A percentile compares a stretch with the other conserved stretches of the same genome.
These are phyloP conservation scores for Rhyacichthys aspro DNA, from an alignment of 2,797 vertebrate genomes.

Conservation along the genomic window DNA sequence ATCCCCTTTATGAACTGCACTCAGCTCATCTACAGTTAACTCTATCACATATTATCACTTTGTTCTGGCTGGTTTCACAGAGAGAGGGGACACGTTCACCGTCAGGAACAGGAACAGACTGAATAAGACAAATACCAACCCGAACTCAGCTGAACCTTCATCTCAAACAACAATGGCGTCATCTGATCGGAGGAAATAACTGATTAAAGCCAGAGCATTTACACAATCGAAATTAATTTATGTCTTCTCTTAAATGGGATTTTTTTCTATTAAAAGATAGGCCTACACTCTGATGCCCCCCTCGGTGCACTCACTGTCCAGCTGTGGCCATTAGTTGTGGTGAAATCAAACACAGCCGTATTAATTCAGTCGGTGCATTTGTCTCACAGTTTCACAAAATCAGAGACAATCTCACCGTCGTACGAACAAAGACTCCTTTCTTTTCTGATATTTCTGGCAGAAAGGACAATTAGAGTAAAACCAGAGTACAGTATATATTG, in stretches of 20 bases:
- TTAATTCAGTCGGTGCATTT: no score
- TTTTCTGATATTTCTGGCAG: no score
- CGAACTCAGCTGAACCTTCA: background rate
- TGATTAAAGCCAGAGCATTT: background rate
- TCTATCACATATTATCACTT: background rate
- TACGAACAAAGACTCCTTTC: no score
- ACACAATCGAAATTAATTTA: background rate
- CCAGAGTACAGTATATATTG: no score
- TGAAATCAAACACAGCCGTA: no score
- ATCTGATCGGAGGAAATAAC: background rate
- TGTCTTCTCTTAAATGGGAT: background rate
- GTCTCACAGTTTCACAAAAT: no score
- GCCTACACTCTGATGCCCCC: no score
- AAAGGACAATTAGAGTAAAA: no score
- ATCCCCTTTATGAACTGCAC: slow-evolving; percentile 32
- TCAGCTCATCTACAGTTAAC: background rate
- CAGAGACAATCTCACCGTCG: no score
- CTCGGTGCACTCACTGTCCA: no score
- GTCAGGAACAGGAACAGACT: no score
- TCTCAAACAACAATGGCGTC: background rate
- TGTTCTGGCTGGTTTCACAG: background rate
- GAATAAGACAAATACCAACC: background rate
- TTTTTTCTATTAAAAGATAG: background rate
- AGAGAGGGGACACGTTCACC: background rate
- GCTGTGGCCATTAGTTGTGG: no score